Evolutionary conservation across 2,797 vertebrate genomes (phyloP), one percentile per base, ranked within the genome.

Genomic region (Semotilus atromaculatus): DNA sequence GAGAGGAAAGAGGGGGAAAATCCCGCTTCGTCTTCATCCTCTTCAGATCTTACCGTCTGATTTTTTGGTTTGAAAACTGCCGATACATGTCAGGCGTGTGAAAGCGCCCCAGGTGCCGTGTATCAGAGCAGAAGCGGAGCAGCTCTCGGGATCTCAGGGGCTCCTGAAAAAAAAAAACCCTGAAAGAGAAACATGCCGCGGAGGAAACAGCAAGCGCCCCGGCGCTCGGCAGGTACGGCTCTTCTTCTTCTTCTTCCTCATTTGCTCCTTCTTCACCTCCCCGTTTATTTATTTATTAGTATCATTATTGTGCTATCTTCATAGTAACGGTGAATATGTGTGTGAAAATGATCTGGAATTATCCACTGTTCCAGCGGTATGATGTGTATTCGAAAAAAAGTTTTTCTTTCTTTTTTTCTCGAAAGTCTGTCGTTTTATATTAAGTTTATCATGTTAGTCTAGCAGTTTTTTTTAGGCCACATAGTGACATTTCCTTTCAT

Each of bases 171-270:
- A 94, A 90, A 93, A 91, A 91, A 93, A 91, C 91, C 93, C 94
- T 93, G 89, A 90, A 88, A 87, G 81, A 45, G 81, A 91, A 96
- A 93, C 94, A 98, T 98, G 97, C 97, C 97, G 95, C 94, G 97
- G 95, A 97, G 97, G 96, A 99, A 99, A 96, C 97, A 99, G 96
- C 96, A 99, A 92, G 97, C 97, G 96, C 97, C 97, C 89, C 95
- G 97, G 95, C 97, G 97, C 96, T 96, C 97, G 93, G 94, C 97
- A 98, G 97, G 97, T 98, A 96, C 92, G 92, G 78, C 82, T 36
- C 88, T 85, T 76, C 76, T 70, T 86, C 81, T 62, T 73, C 40
- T 67, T 43, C 81, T 43, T 73, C 43, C 72, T 43, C 74, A 74
- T 82, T 84, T 83, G 88, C 60, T 83, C 81, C 82, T 53, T 53